Conservation (phyloP, 2,888 invertebrate species). For the Lacanobia oleracea region DNA sequence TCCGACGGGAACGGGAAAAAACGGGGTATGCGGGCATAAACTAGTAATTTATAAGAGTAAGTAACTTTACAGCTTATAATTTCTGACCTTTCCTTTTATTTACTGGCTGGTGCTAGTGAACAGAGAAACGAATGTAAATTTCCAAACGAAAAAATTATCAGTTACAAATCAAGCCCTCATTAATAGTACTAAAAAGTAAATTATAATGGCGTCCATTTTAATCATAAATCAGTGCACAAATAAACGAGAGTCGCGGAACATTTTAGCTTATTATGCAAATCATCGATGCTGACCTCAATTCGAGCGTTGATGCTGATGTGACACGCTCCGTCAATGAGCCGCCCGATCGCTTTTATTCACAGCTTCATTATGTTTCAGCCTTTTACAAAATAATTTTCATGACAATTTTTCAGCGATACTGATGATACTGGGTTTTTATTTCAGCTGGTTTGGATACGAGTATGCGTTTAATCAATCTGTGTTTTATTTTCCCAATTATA, state of each 20-base stretch:
- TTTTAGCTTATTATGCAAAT: slow-evolving; percentile 52
- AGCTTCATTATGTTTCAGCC: slow-evolving; percentile 21
- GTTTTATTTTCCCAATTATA: background rate
- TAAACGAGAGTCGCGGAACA: slow-evolving; percentile 25
- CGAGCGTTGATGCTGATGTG: slow-evolving; percentile 42
- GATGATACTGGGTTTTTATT: slow-evolving; percentile 4
- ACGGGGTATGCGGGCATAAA: too few species aligned
- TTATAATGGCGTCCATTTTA: slow-evolving; percentile 6
- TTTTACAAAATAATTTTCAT: slow-evolving; percentile 15
- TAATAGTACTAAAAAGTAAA: background rate
- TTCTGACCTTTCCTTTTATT: too few species aligned
- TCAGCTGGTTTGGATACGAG: background rate
- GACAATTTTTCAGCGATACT: background rate
- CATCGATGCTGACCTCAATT: slow-evolving; percentile 42
- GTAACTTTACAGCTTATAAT: too few species aligned
- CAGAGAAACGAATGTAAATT: too few species aligned
- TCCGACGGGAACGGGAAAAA: too few species aligned
- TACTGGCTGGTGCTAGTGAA: too few species aligned
- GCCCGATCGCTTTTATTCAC: slow-evolving; percentile 41
- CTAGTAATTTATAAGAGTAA: too few species aligned
- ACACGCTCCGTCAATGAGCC: slow-evolving; percentile 39
- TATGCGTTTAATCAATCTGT: background rate
- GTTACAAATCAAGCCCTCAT: background rate
- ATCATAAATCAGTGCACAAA: slow-evolving; percentile 34
- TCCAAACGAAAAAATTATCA: background rate